Evolutionary conservation across 2,797 vertebrate genomes (phyloP).

Genomic region (Synaphobranchus kaupii): DNA sequence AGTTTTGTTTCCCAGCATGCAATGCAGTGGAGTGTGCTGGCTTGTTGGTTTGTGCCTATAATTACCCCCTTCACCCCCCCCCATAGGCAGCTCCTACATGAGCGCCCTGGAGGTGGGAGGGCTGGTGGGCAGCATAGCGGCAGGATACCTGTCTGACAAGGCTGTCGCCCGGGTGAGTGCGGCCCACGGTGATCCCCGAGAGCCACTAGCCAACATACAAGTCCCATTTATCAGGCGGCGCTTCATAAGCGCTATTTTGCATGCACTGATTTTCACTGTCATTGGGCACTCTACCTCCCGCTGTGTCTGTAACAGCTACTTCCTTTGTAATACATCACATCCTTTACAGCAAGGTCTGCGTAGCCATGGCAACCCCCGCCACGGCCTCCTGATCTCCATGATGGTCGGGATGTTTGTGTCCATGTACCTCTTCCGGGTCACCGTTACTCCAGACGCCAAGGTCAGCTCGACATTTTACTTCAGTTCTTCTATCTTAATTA

Average conservation of each 20-base stretch:
- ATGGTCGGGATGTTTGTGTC: slow-evolving; percentile 92
- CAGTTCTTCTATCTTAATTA: neutral
- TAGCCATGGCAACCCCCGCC: slow-evolving; percentile 87
- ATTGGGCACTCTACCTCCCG: neutral
- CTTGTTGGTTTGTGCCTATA: slow-evolving; percentile 10
- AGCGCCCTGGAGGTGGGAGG: slow-evolving; percentile 95
- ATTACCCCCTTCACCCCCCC: neutral
- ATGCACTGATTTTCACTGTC: neutral
- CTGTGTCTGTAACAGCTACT: neutral
- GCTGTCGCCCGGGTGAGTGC: slow-evolving; percentile 87
- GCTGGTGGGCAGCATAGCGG: slow-evolving; percentile 87
- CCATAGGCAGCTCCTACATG: slow-evolving; percentile 93
- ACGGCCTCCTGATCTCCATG: slow-evolving; percentile 87
- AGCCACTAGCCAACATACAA: neutral
- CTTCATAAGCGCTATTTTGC: neutral
- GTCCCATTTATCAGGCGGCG: neutral
- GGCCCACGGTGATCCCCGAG: neutral
- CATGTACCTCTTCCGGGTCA: slow-evolving; percentile 93
- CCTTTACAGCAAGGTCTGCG: slow-evolving; percentile 78
- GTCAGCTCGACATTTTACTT: slow-evolving; percentile 60
- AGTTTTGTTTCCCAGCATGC: neutral
- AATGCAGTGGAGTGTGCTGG: neutral
- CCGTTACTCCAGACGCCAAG: slow-evolving; percentile 81
- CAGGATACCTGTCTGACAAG: slow-evolving; percentile 90
- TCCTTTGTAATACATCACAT: neutral